Evolutionary conservation across 2,888 invertebrate genomes (phyloP), one percentile per base, ranked within the genome.

Genomic region (Cinara cedri): DNA sequence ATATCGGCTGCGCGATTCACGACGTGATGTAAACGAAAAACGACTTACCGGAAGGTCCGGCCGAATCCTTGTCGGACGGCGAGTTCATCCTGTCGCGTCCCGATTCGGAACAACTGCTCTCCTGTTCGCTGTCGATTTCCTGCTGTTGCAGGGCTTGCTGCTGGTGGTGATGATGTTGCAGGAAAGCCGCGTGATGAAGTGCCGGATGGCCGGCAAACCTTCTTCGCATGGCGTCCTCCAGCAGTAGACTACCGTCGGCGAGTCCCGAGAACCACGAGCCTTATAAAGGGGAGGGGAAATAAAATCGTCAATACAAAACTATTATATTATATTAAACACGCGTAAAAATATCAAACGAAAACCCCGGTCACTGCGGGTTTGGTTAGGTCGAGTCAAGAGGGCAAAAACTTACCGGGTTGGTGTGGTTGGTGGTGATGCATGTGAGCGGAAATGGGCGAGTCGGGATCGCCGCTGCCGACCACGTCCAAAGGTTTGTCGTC

Each of bases 401-500:
- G 10, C 46, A 10, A 54, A 26, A 51, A 82, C 82, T 82, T 83
- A 85, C 85, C 84, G 81, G 84, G 83, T 81, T 84, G 84, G 19
- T 83, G 83, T 78, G 68, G 68, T 70, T 78, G 78, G 60, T 72
- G 74, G 44, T 75, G 63, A 21, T 72, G 81, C 24, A 82, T 83
- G 24, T 82, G 82, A 10, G 83, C 80, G 80, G 84, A 84, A 66
- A 84, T 82, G 2, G 83, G 83, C 14, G 84, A 93, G 83, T 93
- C 93, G 84, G 94, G 94, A 4, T 75, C 74, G 72, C 94, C 91
- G 46, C 93, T 94, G 0, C 95, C 95, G 0, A 95, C 95, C 34
- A 95, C 95, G 86, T 95, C 95, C 85, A 95, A 87, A 42, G 92
- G 89, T 84, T 93, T 91, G 86, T 95, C 95, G 81, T 94, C 94